These are phyloP conservation scores for Umimayanthus chanpuru DNA, from an alignment of 92 coral and sea anemone species.

Conservation along the genomic window DNA sequence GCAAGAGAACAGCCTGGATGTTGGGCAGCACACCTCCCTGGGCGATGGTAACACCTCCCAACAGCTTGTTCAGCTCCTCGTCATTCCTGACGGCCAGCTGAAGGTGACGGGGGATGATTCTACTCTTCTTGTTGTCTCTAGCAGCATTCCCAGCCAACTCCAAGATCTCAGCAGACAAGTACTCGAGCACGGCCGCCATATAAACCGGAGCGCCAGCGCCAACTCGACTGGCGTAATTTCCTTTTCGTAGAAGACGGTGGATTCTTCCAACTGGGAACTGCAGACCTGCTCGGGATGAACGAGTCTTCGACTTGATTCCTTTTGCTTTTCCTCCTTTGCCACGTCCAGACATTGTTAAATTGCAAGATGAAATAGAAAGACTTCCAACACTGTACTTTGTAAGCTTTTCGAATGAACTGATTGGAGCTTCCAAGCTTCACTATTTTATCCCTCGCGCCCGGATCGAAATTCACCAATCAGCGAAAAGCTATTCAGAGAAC, in stretches of 20 bases:
- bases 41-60: conserved; percentile 81
- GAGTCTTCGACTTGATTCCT: conserved; percentile 75
- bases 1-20: conserved; percentile 78
- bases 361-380: not conserved
- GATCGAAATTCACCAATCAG: conserved; percentile 84
- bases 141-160: conserved; percentile 90
- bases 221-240: conserved; percentile 73
- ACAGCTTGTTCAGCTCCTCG: conserved; percentile 77
- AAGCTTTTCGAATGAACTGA: not conserved
- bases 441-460: conserved; percentile 50
- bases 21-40: conserved; percentile 84
- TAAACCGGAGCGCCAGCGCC: conserved; percentile 88
- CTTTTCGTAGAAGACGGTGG: conserved; percentile 75
- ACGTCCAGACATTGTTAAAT: conserved; percentile 73
- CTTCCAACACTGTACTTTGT: not conserved
- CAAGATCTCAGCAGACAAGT: conserved; percentile 80
- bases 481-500: conserved; percentile 24
- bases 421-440: not conserved
- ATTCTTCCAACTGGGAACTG: conserved; percentile 89
- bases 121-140: conserved; percentile 76
- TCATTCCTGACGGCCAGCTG: conserved; percentile 81
- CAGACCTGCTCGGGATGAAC: conserved; percentile 76
- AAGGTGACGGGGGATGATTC: conserved; percentile 82
- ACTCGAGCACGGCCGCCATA: conserved; percentile 80
- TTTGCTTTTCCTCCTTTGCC: conserved; percentile 81